These are phyloP conservation scores for Hesperia comma DNA, from an alignment of 2,888 invertebrate species.

Conservation along the genomic window DNA sequence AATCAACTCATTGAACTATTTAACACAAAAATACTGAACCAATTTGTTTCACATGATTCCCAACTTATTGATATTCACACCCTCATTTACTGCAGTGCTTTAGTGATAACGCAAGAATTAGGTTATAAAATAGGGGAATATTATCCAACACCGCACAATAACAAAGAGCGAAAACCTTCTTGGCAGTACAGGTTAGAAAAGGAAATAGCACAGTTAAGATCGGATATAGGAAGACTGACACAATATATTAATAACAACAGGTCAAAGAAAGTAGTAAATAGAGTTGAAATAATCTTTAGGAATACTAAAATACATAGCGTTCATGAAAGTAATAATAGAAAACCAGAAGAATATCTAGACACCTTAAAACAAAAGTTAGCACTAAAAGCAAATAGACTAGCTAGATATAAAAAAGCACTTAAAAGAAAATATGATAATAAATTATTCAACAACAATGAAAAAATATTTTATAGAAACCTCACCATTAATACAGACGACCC, in stretches of 20 bases:
- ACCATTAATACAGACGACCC: not conserved
- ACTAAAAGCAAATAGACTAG: conserved; percentile 37
- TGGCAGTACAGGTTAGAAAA: not conserved
- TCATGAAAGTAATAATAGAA: conserved; percentile 38
- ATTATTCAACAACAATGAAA: conserved; percentile 39
- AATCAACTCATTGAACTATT: too few species aligned
- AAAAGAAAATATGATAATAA: conserved; percentile 41
- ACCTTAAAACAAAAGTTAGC: conserved; percentile 43
- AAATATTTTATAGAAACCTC: conserved; percentile 38
- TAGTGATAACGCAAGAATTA: too few species aligned
- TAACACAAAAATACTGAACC: too few species aligned
- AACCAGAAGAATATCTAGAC: conserved; percentile 41
- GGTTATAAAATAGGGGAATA: too few species aligned
- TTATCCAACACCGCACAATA: too few species aligned
- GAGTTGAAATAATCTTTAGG: conserved; percentile 36
- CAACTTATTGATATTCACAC: too few species aligned
- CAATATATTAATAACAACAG: not conserved
- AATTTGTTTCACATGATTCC: too few species aligned
- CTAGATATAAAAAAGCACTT: conserved; percentile 39
- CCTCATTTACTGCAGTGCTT: too few species aligned
- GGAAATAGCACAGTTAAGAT: not conserved
- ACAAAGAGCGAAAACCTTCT: not conserved
- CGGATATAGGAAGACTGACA: not conserved
- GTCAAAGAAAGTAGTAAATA: conserved; percentile 31
- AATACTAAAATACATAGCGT: conserved; percentile 29